These are phyloP conservation scores for Scelioninae gen. 2 DNA, from an alignment of 2,888 invertebrate genomes.

Conservation along the genomic window DNA sequence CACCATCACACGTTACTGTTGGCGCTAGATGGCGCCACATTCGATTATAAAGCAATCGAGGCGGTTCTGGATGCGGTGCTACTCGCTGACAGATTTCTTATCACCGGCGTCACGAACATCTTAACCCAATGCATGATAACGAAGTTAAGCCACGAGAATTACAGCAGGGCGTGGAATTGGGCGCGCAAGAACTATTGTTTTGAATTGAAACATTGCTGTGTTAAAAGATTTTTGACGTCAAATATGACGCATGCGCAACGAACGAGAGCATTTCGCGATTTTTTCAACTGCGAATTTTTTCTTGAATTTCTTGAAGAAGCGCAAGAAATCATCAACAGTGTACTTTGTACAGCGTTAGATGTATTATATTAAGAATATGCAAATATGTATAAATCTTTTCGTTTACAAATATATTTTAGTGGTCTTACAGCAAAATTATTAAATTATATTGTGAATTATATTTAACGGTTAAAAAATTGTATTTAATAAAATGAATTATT, in stretches of 20 bases:
- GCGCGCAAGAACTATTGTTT: conserved; percentile 66
- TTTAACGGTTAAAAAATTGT: too few relatives aligned
- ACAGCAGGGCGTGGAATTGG: conserved; percentile 71
- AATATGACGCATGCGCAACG: conserved; percentile 66
- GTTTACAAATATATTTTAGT: not conserved
- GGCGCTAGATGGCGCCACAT: conserved; percentile 64
- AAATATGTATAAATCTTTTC: not conserved
- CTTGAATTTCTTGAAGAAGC: conserved; percentile 69
- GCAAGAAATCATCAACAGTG: conserved; percentile 63
- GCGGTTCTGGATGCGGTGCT: conserved; percentile 72
- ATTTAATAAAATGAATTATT: too few relatives aligned
- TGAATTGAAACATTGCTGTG: conserved; percentile 68
- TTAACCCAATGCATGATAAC: conserved; percentile 69
- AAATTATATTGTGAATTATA: too few relatives aligned
- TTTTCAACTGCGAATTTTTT: conserved; percentile 64
- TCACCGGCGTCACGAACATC: conserved; percentile 66
- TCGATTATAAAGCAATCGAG: conserved; percentile 67
- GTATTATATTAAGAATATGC: conserved; percentile 7
- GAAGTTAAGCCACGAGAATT: conserved; percentile 67
- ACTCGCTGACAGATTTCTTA: conserved; percentile 72
- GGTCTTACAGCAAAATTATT: too few relatives aligned
- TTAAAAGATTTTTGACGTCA: conserved; percentile 69
- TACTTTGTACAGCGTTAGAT: conserved; percentile 12
- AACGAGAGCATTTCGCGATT: conserved; percentile 68
- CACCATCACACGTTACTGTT: conserved; percentile 74